These are phyloP conservation scores for Trematomus bernacchii DNA, from an alignment of 2,797 vertebrate species.

Conservation along the genomic window DNA sequence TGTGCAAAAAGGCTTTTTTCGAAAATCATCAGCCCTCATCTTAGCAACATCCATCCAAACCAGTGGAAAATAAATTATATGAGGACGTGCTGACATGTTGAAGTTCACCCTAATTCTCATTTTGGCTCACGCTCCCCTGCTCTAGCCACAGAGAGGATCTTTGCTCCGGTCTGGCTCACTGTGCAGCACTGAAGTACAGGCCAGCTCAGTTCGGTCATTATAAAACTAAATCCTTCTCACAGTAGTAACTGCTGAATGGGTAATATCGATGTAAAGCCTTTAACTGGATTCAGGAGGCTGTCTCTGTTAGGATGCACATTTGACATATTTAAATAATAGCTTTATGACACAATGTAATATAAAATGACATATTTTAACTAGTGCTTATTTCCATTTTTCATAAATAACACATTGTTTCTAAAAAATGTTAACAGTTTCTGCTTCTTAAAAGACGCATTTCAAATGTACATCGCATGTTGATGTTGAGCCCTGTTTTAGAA, in stretches of 20 bases:
- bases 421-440: neutral
- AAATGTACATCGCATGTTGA: too few species aligned
- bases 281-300: slow-evolving; percentile 47
- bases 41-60: slow-evolving; percentile 68
- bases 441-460: neutral
- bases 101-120: slow-evolving; percentile 74
- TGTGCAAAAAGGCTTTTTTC: slow-evolving; percentile 43
- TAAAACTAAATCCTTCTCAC: slow-evolving; percentile 60
- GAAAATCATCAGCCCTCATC: slow-evolving; percentile 69
- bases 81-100: slow-evolving; percentile 77
- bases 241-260: slow-evolving; percentile 61
- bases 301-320: slow-evolving; percentile 35
- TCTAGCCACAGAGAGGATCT: slow-evolving; percentile 73
- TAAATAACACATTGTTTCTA: neutral
- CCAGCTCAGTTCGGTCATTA: slow-evolving; percentile 62
- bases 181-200: slow-evolving; percentile 47
- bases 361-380: neutral
- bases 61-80: slow-evolving; percentile 78
- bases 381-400: neutral
- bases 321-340: slow-evolving; percentile 1
- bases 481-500: too few species aligned
- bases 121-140: slow-evolving; percentile 61
- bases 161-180: slow-evolving; percentile 65
- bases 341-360: slow-evolving; percentile 7
- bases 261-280: slow-evolving; percentile 53